Base-by-base conservation (phyloP, 2,888 invertebrate species). In the Eristalinus aeneus region DNA sequence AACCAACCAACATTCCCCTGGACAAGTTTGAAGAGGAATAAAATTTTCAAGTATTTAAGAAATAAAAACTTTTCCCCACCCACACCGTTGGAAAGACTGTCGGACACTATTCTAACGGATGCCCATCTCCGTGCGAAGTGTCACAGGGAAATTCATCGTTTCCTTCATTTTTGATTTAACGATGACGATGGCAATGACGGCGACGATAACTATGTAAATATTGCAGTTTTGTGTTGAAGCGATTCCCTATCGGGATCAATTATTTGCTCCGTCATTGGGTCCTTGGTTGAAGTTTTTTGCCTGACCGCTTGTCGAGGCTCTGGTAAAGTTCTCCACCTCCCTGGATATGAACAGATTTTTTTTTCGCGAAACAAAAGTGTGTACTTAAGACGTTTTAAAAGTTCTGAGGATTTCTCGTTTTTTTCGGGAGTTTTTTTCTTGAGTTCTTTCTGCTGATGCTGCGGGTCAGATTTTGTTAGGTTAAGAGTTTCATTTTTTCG, bases 221-320 rank as follows among this genome's bases (percentile, higher is more conserved):
- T 65, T 74, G 34, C 58, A 69, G 69, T 65, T 75, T 69, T 61
- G 34, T 23, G 67, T 58, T 68, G 16, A 56, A 64, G 36, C 20
- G 22, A 68, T 58, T 67, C 71, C 36, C 39, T 71, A 78, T 84
- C 53, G 80, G 74, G 61, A 63, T 83, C 60, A 31, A 68, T 61
- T 80, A 60, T 80, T 85, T 68, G 68, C 72, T 63, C 68, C 75
- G 72, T 84, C 84, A 80, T 85, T 75, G 72, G 36, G 39, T 64
- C 46, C 16, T 69, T 36, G 6, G 31, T 12, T 9, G 1, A 5
- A 31, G 1, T 20, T 32, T 46, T 8, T 39, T 32, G 2, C 27
- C 27, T 27, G 27, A 0, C 39, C 5, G 46, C 46, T 16, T 16
- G n/a, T 16, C 46, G 16, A 46, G 39, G 39, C 39, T 39, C n/a